Evolutionary conservation across 2,888 invertebrate species (phyloP).

Genomic region (Drosophila prolongata): DNA sequence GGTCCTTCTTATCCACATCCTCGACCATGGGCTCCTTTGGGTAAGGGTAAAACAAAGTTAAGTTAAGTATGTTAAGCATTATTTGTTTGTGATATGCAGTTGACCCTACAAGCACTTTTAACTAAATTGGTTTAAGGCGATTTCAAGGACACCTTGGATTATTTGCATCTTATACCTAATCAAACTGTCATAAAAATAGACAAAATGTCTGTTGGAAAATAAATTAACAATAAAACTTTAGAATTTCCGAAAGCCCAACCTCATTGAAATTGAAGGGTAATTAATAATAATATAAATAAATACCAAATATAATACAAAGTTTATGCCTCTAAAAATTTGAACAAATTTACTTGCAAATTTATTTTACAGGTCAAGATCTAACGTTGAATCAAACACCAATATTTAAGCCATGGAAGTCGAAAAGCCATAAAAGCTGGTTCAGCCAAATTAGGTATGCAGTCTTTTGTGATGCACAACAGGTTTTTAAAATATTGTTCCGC

Average conservation of each 20-base stretch:
- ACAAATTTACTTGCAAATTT: not conserved
- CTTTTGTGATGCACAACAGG: slow-evolving; percentile 38
- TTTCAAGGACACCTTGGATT: no score
- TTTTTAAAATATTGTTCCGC: slow-evolving; percentile 29
- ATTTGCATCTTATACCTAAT: no score
- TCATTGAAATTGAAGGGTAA: not conserved
- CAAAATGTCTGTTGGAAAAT: no score
- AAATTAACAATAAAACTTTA: no score
- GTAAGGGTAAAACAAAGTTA: not conserved
- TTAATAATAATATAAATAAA: not conserved
- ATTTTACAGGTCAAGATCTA: slow-evolving; percentile 30
- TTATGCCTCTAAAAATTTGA: not conserved
- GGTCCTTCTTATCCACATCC: slow-evolving; percentile 76
- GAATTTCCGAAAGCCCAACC: no score
- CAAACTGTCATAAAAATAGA: no score
- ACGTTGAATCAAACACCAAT: slow-evolving; percentile 11
- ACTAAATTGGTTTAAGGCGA: no score
- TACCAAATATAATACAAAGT: not conserved
- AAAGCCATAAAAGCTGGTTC: slow-evolving; percentile 15
- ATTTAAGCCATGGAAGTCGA: slow-evolving; percentile 12
- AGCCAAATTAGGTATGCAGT: slow-evolving; percentile 34
- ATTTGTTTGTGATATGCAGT: no score
- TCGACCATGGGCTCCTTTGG: slow-evolving; percentile 76
- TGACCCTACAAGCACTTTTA: no score
- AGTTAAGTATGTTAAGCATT: no score